phyloP scores from a whole-genome alignment of 2,113 vertebrate genomes.

The Cheirogaleus medius region DNA sequence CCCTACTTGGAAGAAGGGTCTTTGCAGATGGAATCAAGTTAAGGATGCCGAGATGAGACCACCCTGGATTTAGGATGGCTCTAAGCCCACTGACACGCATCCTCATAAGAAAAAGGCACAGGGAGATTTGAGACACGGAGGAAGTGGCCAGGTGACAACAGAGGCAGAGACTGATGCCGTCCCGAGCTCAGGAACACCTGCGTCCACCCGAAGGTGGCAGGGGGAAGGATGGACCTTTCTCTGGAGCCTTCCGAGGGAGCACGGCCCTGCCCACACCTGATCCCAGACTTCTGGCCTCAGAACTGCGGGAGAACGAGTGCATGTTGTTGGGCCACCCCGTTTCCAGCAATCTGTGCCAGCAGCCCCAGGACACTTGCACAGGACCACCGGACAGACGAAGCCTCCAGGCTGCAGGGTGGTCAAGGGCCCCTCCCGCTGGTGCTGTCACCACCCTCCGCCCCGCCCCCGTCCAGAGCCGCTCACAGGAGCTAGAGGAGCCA shows the following conservation, averaged over 20 bases:
- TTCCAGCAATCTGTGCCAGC: rapidly evolving
- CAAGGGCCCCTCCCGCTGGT: rapidly evolving
- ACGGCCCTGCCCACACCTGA: neutral
- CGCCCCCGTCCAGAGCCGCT: neutral
- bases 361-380: neutral
- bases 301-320: rapidly evolving
- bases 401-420: rapidly evolving
- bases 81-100: neutral
- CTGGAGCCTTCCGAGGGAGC: rapidly evolving
- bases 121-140: too few relatives aligned
- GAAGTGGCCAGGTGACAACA: too few relatives aligned
- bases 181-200: rapidly evolving
- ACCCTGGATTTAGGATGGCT: neutral
- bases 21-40: neutral
- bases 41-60: neutral
- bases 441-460: neutral
- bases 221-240: neutral
- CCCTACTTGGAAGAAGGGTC: neutral
- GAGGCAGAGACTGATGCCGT: neutral
- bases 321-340: neutral
- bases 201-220: neutral
- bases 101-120: neutral
- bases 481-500: neutral
- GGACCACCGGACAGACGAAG: neutral
- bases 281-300: neutral